A percentile compares a stretch with the other conserved stretches of the same genome.
These are phyloP conservation scores for Parnassius smintheus DNA, from an alignment of 2,888 invertebrate species.

Conservation along the genomic window DNA sequence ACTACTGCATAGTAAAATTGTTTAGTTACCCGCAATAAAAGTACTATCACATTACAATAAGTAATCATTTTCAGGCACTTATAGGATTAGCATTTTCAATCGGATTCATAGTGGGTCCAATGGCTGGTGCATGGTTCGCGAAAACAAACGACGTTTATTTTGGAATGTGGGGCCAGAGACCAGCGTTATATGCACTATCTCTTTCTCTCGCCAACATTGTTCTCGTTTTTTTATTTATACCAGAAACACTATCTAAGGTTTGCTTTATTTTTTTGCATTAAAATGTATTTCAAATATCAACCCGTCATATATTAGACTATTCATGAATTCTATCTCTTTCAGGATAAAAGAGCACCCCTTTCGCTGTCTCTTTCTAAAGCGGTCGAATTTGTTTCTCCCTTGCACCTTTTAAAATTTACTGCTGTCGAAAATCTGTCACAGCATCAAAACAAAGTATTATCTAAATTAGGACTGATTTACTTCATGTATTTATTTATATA, in stretches of 20 bases:
- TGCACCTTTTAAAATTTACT: conserved; percentile 79
- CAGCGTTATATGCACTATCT: conserved; percentile 88
- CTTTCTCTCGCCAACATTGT: conserved; percentile 89
- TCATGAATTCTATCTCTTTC: conserved; percentile 44
- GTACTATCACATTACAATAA: too few species aligned
- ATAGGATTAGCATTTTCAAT: conserved; percentile 98
- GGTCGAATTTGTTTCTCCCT: conserved; percentile 71
- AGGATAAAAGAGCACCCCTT: conserved; percentile 87
- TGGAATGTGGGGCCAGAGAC: conserved; percentile 89
- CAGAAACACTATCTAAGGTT: conserved; percentile 91
- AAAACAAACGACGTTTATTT: conserved; percentile 78
- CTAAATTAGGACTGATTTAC: conserved; percentile 87
- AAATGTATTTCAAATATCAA: neutral
- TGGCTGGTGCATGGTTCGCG: conserved; percentile 95
- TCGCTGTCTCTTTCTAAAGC: conserved; percentile 84
- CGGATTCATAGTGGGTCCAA: conserved; percentile 97
- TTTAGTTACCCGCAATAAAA: too few species aligned
- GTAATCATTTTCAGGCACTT: conserved; percentile 86
- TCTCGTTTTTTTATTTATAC: conserved; percentile 86
- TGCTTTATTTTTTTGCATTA: conserved; percentile 20
- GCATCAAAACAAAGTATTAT: conserved; percentile 84
- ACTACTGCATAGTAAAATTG: too few species aligned
- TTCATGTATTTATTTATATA: conserved; percentile 97
- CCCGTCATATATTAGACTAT: conserved; percentile 5
- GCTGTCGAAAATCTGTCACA: conserved; percentile 84